Percentiles rank a stretch among this genome's conserved stretches.
Conservation (phyloP, 2,797 vertebrate species). For the Geotrypetes seraphini region DNA sequence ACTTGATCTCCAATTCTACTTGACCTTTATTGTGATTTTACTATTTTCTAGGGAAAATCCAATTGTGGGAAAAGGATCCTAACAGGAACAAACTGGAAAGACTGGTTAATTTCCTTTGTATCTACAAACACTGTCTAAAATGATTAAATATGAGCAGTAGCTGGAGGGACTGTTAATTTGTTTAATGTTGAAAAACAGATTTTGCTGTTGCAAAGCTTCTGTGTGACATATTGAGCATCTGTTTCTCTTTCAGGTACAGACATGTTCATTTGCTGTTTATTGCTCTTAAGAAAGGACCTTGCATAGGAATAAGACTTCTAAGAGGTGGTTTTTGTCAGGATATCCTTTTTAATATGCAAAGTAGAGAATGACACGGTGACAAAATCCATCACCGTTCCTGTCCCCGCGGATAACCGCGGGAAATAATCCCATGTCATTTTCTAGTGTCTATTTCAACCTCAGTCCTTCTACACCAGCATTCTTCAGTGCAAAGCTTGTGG, state of each 20-base stretch:
- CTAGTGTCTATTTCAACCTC: too few species aligned
- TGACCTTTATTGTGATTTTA: too few species aligned
- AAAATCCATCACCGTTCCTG: too few species aligned
- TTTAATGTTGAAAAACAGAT: conserved; percentile 59
- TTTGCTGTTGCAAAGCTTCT: conserved; percentile 29
- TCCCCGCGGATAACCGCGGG: too few species aligned
- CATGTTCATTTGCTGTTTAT: conserved; percentile 17
- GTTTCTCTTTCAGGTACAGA: conserved; percentile 34
- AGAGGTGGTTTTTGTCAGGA: too few species aligned
- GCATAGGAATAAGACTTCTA: conserved; percentile 34
- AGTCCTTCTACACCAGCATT: too few species aligned
- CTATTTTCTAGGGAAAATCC: conserved; percentile 79
- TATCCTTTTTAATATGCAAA: too few species aligned
- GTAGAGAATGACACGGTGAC: too few species aligned
- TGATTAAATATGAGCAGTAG: conserved; percentile 47
- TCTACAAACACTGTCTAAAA: conserved; percentile 27
- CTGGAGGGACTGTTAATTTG: conserved; percentile 38
- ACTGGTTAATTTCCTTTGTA: conserved; percentile 11
- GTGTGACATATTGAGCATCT: conserved; percentile 21
- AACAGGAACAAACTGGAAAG: conserved; percentile 45
- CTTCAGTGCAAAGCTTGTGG: too few species aligned
- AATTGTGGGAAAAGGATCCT: conserved; percentile 82
- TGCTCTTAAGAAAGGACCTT: conserved; percentile 28
- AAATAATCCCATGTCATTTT: too few species aligned
- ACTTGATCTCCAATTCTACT: too few species aligned